Evolutionary conservation across 35 echinoderm and acorn worm species (phyloP).

Genomic region (Lytechinus pictus): DNA sequence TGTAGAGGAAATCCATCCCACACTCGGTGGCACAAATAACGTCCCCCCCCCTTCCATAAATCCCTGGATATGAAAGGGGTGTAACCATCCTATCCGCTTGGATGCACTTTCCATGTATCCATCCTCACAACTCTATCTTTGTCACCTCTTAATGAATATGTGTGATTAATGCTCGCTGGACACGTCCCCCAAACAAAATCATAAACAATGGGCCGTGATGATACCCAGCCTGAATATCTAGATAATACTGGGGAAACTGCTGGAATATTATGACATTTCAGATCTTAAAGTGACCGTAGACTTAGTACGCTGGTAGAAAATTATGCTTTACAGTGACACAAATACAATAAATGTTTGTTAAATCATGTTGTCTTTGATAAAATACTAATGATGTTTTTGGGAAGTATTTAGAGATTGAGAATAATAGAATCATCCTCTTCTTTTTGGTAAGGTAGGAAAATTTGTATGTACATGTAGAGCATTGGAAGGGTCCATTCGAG

Average conservation of each 20-base stretch:
- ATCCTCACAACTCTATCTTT: neutral
- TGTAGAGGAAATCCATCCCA: too few relatives aligned
- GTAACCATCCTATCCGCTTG: neutral
- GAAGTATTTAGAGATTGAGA: too few relatives aligned
- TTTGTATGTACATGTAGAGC: too few relatives aligned
- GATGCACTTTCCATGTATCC: neutral
- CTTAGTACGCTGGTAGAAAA: neutral
- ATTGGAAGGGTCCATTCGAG: too few relatives aligned
- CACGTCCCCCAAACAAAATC: conserved; percentile 5
- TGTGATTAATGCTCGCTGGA: conserved; percentile 6
- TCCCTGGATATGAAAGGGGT: neutral
- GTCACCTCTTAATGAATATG: neutral
- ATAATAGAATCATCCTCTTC: too few relatives aligned
- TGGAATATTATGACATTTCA: neutral
- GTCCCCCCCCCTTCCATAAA: neutral
- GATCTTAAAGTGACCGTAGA: neutral
- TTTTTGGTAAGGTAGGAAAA: too few relatives aligned
- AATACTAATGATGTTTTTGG: too few relatives aligned
- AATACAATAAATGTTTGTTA: neutral
- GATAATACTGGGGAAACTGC: neutral
- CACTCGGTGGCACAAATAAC: too few relatives aligned
- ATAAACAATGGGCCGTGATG: neutral
- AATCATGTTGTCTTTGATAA: too few relatives aligned
- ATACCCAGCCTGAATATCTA: neutral
- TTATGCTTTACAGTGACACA: neutral